Evolutionary conservation across 2,797 vertebrate genomes (phyloP), one percentile per base, ranked within the genome.

Genomic region (Echeneis naucrates): DNA sequence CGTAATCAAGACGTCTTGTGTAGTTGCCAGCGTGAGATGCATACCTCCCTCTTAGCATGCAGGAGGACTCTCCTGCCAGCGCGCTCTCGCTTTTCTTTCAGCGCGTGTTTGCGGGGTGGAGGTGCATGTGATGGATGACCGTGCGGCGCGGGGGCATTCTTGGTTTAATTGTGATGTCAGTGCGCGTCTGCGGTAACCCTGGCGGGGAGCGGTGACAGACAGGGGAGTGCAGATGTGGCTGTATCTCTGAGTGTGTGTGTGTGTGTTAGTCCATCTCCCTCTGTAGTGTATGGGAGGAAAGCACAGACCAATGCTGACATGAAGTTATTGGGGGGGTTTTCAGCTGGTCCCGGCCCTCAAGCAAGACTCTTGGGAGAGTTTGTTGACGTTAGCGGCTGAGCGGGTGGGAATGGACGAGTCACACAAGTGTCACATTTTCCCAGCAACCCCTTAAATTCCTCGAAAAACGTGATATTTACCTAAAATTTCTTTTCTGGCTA

Each of bases 81-180:
- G 47, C 61, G 52, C 32, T 65, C 57, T 63, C 53, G 56, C 21
- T 27, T 8, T 16, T 66, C 51, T 42, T 35, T 69, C 63, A 53
- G 66, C 60, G 50, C 67, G 54, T 75, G 60, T 75, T 40, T 74
- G 51, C n/a, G 35, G n/a, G 55, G 47, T 45, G 71, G 24, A 30
- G 69, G 38, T 61, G 54, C 55, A 35, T 90, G 89, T 92, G 92
- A 93, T 92, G 91, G 91, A 93, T 92, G 90, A 90, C 90, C 83
- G 68, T 77, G 87, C 73, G 69, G 73, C 14, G 55, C 63, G 1
- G 47, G 77, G 83, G 77, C 71, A 77, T 79, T 85, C 86, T 87
- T 23, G 37, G 54, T 92, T 89, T 93, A 92, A 93, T 92, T 93
- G 88, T 90, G 87, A 92, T 92, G 91, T 92, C 88, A 91, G 81